These are phyloP conservation scores for Rhabditoides inermis DNA, from an alignment of 2,888 invertebrate genomes.

Conservation along the genomic window DNA sequence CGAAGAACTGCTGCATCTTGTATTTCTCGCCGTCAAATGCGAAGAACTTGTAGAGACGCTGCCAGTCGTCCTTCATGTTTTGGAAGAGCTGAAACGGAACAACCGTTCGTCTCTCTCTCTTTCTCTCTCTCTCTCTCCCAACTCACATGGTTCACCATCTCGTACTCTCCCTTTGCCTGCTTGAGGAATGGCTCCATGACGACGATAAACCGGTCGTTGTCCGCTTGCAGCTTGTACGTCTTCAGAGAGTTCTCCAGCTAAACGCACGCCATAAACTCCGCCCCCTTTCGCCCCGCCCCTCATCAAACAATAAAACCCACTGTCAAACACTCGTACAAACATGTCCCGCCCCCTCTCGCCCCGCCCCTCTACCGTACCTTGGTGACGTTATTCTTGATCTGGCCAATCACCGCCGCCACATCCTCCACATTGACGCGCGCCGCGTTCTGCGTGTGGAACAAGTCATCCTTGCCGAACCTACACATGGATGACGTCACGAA, in stretches of 20 bases:
- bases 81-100: slow-evolving; percentile 67
- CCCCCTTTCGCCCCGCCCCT: no score
- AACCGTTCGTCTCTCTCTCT: neutral
- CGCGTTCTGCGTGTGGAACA: slow-evolving; percentile 83
- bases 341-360: no score
- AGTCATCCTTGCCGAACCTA: neutral
- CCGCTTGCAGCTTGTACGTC: slow-evolving; percentile 68
- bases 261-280: slow-evolving; percentile 2
- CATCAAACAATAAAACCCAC: no score
- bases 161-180: slow-evolving; percentile 76
- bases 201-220: slow-evolving; percentile 73
- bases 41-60: slow-evolving; percentile 77
- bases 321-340: no score
- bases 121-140: slow-evolving; percentile 2
- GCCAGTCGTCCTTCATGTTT: slow-evolving; percentile 79
- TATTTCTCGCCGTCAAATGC: slow-evolving; percentile 87
- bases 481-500: slow-evolving; percentile 43
- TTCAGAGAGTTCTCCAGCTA: slow-evolving; percentile 82
- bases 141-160: slow-evolving; percentile 66
- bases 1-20: slow-evolving; percentile 86
- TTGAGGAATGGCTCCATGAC: slow-evolving; percentile 73
- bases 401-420: slow-evolving; percentile 53
- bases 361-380: slow-evolving; percentile 25
- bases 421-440: slow-evolving; percentile 60
- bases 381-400: slow-evolving; percentile 19